Conservation (phyloP, 2,888 invertebrate genomes). For the Ophioninae sp. region DNA sequence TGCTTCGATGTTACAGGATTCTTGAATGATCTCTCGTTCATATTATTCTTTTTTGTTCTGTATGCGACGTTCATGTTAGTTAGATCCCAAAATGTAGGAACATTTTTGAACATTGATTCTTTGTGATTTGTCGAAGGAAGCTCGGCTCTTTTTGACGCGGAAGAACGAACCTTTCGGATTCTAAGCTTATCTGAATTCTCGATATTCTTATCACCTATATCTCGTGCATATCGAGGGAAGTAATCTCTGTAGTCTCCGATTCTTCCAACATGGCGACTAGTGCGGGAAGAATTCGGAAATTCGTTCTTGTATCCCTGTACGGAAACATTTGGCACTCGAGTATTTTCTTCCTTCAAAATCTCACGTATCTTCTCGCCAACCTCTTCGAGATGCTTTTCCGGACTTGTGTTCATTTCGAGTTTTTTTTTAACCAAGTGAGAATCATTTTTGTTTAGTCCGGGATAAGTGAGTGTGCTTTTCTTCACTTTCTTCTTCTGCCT, state of each 20-base stretch:
- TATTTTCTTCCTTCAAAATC: slow-evolving; percentile 63
- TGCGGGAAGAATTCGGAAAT: slow-evolving; percentile 24
- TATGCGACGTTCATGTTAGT: slow-evolving; percentile 28
- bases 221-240: slow-evolving; percentile 33
- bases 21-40: background rate
- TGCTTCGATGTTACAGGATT: slow-evolving; percentile 5
- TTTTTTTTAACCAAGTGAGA: slow-evolving; percentile 59
- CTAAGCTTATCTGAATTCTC: slow-evolving; percentile 39
- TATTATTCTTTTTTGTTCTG: slow-evolving; percentile 21
- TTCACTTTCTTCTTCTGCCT: slow-evolving; percentile 22
- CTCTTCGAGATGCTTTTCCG: slow-evolving; percentile 54
- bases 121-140: slow-evolving; percentile 19
- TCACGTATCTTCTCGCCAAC: slow-evolving; percentile 62
- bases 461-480: slow-evolving; percentile 35
- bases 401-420: slow-evolving; percentile 44
- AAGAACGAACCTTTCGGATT: slow-evolving; percentile 44
- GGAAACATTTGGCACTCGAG: slow-evolving; percentile 3
- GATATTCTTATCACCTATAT: slow-evolving; percentile 54
- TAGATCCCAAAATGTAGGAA: slow-evolving; percentile 36
- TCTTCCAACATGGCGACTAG: slow-evolving; percentile 14
- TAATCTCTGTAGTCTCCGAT: slow-evolving; percentile 4
- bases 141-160: slow-evolving; percentile 17
- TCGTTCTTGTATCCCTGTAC: background rate
- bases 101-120: slow-evolving; percentile 7
- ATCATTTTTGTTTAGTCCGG: slow-evolving; percentile 21